Evolutionary conservation across 1,140 invertebrate species (phyloP).

Genomic region (Drosophila sproati): DNA sequence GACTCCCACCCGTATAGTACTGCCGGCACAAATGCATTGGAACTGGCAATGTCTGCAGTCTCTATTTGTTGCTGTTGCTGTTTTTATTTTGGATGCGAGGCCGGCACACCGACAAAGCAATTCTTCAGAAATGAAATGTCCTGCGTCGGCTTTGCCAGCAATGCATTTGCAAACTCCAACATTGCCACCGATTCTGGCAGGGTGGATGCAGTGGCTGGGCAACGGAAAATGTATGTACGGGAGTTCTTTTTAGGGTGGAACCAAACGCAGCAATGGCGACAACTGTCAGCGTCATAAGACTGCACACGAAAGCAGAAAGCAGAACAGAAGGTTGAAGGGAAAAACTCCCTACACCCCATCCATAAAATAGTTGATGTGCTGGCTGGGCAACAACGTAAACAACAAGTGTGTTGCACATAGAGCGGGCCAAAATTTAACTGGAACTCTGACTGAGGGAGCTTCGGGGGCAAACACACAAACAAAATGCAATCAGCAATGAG

Average conservation of each 20-base stretch:
- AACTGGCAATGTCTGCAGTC: conserved; percentile 38
- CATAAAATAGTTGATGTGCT: neutral
- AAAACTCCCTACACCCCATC: neutral
- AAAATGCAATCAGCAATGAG: conserved; percentile 69
- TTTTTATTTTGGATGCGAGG: conserved; percentile 60
- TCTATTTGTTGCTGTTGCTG: conserved; percentile 13
- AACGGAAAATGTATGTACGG: neutral
- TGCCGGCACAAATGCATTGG: conserved; percentile 54
- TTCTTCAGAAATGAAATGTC: conserved; percentile 83
- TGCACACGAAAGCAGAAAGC: conserved; percentile 52
- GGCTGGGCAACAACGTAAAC: conserved; percentile 64
- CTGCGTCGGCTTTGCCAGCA: conserved; percentile 56
- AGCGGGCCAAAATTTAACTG: neutral
- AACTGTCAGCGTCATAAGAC: conserved; percentile 77
- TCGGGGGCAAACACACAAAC: conserved; percentile 38
- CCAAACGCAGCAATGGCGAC: conserved; percentile 60
- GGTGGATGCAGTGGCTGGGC: conserved; percentile 11
- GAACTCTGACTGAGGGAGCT: neutral
- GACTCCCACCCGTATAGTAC: conserved; percentile 12
- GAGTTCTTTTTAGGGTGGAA: conserved; percentile 24
- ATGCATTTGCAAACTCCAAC: conserved; percentile 64
- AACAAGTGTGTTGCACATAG: conserved; percentile 55
- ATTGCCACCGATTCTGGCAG: neutral
- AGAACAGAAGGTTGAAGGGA: conserved; percentile 20
- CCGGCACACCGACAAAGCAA: conserved; percentile 69